Percentiles rank a stretch among this genome's conserved stretches.
Conservation (phyloP, 2,113 vertebrate genomes). For the Calidris pygmaea region DNA sequence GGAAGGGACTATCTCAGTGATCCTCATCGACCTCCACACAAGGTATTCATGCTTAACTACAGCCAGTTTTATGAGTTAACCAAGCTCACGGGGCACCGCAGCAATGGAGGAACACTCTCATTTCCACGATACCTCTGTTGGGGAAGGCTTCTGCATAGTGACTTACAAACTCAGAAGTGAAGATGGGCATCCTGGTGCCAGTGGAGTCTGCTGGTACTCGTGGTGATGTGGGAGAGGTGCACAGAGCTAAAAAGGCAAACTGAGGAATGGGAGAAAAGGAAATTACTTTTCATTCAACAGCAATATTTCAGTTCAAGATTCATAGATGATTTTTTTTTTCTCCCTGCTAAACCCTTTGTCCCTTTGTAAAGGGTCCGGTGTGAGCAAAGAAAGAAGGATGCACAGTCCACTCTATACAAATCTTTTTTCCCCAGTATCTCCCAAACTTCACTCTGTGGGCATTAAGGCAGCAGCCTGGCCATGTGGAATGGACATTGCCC, state of each 20-base stretch:
- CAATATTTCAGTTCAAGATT: not conserved
- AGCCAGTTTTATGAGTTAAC: not conserved
- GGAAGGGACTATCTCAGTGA: not conserved
- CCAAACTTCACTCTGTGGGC: not conserved
- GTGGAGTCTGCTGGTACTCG: not conserved
- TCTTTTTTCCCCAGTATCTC: not conserved
- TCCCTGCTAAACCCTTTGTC: not conserved
- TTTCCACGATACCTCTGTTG: not conserved
- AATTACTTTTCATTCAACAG: not conserved
- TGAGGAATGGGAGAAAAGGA: not conserved
- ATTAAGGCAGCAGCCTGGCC: not conserved
- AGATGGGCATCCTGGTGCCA: not conserved
- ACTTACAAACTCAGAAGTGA: not conserved
- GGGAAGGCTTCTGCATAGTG: not conserved
- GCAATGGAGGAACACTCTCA: not conserved
- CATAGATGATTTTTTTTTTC: not conserved
- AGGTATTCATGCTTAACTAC: not conserved
- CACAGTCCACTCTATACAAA: not conserved
- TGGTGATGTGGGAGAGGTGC: not conserved
- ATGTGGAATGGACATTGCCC: not conserved
- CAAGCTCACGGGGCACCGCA: fast-evolving
- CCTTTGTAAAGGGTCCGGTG: not conserved
- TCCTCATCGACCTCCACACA: not conserved
- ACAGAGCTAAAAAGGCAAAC: not conserved
- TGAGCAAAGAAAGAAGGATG: not conserved